Conservation (phyloP, 2,113 vertebrate genomes). For the Tylochromis polylepis region DNA sequence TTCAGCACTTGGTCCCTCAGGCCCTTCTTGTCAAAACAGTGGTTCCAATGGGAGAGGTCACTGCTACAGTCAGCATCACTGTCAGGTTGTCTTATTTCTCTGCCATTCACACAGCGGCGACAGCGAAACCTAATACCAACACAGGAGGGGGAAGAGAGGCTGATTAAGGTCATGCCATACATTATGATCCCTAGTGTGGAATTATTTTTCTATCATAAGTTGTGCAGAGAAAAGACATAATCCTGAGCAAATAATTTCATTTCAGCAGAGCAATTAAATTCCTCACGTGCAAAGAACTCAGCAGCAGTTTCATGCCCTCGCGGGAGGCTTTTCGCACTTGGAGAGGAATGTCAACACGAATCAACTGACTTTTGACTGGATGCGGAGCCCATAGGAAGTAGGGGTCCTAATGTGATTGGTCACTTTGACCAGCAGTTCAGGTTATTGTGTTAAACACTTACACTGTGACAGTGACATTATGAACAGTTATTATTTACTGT, state of each 20-base stretch:
- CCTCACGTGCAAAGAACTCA: neutral
- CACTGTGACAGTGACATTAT: too few species aligned
- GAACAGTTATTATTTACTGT: too few species aligned
- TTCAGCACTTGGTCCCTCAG: slow-evolving; percentile 84
- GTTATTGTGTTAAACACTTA: neutral
- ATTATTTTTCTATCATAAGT: neutral
- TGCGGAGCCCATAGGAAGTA: neutral
- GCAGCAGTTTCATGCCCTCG: neutral
- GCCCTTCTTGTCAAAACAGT: slow-evolving; percentile 83
- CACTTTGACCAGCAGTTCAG: neutral
- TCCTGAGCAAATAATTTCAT: neutral
- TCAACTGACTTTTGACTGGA: neutral
- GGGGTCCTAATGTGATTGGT: neutral
- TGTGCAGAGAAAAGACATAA: neutral
- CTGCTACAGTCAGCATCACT: slow-evolving; percentile 86
- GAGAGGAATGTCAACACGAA: neutral
- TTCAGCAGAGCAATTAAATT: neutral
- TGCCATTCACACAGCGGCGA: slow-evolving; percentile 84
- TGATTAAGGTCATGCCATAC: neutral
- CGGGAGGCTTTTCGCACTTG: neutral
- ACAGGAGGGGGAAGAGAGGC: neutral
- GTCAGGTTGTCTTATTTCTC: slow-evolving; percentile 80
- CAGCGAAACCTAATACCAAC: slow-evolving; percentile 81
- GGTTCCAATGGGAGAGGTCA: slow-evolving; percentile 92
- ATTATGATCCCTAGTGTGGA: neutral